A percentile compares a stretch with the other conserved stretches of the same genome.
These are phyloP conservation scores for Paedocypris sp. DNA, from an alignment of 2,113 vertebrate genomes.

Conservation along the genomic window DNA sequence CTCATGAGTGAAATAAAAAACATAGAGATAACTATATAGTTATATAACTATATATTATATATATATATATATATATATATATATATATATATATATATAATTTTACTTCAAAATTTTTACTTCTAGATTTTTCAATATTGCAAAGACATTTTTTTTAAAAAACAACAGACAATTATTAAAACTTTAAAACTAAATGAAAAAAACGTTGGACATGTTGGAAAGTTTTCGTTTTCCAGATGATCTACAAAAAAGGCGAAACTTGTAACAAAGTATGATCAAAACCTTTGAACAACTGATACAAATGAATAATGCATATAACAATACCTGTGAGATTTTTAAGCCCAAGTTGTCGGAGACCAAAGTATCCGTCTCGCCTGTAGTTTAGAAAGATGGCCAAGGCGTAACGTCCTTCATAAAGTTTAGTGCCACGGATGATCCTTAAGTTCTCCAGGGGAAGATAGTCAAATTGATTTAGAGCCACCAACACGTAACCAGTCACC, in stretches of 20 bases:
- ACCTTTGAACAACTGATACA: not conserved
- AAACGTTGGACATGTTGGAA: too few relatives aligned
- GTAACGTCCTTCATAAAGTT: conserved; percentile 87
- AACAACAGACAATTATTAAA: too few relatives aligned
- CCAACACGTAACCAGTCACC: conserved; percentile 92
- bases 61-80: too few relatives aligned
- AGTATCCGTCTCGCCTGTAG: conserved; percentile 86
- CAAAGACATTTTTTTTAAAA: too few relatives aligned
- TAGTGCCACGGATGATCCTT: conserved; percentile 86
- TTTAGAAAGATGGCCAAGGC: conserved; percentile 90
- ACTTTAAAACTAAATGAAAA: too few relatives aligned
- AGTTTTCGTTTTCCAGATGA: too few relatives aligned
- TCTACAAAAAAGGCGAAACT: not conserved
- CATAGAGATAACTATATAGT: not conserved
- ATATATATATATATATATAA: too few relatives aligned
- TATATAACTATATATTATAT: conserved; percentile 3
- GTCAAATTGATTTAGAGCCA: conserved; percentile 95
- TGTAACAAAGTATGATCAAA: too few relatives aligned
- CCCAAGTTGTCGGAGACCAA: conserved; percentile 85
- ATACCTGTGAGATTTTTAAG: conserved; percentile 88
- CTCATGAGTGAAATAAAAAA: conserved; percentile 21
- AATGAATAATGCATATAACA: too few relatives aligned
- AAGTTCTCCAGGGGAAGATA: conserved; percentile 92
- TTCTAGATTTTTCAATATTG: too few relatives aligned
- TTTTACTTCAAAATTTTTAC: too few relatives aligned